These are phyloP conservation scores for Heliothis subflexa DNA, from an alignment of 1,140 invertebrate genomes.

Conservation along the genomic window DNA sequence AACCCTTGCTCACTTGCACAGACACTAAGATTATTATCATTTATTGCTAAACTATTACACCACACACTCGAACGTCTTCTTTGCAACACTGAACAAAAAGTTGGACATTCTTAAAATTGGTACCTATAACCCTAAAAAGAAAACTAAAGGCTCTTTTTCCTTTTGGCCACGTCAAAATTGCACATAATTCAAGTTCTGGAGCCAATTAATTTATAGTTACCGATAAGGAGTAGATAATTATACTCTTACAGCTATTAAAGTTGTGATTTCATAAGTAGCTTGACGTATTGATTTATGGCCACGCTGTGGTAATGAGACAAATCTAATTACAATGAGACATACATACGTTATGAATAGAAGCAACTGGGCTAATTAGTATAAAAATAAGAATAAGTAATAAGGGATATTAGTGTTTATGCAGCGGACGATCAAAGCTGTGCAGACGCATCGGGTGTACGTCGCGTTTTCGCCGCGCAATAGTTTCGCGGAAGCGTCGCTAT, in stretches of 20 bases:
- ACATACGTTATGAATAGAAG: not conserved
- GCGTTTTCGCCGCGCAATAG: conserved; percentile 41
- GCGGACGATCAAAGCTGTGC: conserved; percentile 20
- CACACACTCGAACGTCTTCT: conserved; percentile 5
- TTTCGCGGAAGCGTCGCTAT: conserved; percentile 74
- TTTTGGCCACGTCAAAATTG: conserved; percentile 44
- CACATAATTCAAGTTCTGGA: conserved; percentile 29
- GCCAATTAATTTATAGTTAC: conserved; percentile 38
- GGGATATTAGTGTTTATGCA: not conserved
- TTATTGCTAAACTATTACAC: conserved; percentile 32
- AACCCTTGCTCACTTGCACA: conserved; percentile 33
- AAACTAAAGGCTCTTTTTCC: conserved; percentile 18
- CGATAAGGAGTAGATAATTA: conserved; percentile 35
- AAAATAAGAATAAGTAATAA: not conserved
- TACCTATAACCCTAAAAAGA: conserved; percentile 21
- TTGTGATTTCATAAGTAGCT: conserved; percentile 21
- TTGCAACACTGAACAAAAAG: conserved; percentile 17
- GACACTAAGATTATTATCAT: conserved; percentile 38
- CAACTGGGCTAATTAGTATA: not conserved
- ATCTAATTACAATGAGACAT: conserved; percentile 9
- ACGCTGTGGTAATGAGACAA: conserved; percentile 7
- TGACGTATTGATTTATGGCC: conserved; percentile 32
- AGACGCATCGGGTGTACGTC: conserved; percentile 5
- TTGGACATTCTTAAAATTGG: conserved; percentile 22
- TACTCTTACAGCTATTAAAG: conserved; percentile 33